Evolutionary conservation across 2,113 vertebrate species (phyloP), one percentile per base, ranked within the genome.

Genomic region (Prionailurus viverrinus): DNA sequence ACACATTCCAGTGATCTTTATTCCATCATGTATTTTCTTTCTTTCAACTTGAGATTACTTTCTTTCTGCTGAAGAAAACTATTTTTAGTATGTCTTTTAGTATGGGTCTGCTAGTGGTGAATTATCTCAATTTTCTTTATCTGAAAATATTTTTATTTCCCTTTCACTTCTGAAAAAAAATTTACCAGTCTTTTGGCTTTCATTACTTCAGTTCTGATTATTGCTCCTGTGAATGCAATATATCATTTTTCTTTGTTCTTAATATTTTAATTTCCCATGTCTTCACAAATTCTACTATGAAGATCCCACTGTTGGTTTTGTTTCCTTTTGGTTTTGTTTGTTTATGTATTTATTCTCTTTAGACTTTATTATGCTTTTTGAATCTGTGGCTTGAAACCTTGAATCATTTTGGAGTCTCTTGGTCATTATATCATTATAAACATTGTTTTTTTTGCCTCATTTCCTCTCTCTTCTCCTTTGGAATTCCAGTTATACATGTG

Each of bases 81-180:
- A 19, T 55, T 85, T 91, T 91, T 78, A 91, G 31, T 48, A 58
- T 68, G 73, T 91, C 48, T 84, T 89, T 78, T 84, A 91, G 16
- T 78, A 55, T 45, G 16, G 23, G 11, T 95, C 29, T 78, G 19
- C 3, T 95, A 1, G 10, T 76, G n/a, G 6, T 95, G 45, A 95
- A 84, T 66, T 55, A 87, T 25, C n/a, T 93, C 45, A 55, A 4
- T 55, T 87, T 94, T 79, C 19, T 87, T 33, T 87, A 23, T 68
- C 21, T 84, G 15, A 78, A 55, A 95, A 66, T 89, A 41, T 83
- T 36, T 89, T 61, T 74, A 23, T 82, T 74, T 83, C 11, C 27
- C 19, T 84, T 95, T 95, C 15, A 91, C 18, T 95, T 80, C 53
- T 91, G 61, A 33, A 68, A 68, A 23, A 23, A 55, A 78, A 36